phyloP scores from a whole-genome alignment of 2,113 vertebrate genomes.

The Dicaeum eximium region DNA sequence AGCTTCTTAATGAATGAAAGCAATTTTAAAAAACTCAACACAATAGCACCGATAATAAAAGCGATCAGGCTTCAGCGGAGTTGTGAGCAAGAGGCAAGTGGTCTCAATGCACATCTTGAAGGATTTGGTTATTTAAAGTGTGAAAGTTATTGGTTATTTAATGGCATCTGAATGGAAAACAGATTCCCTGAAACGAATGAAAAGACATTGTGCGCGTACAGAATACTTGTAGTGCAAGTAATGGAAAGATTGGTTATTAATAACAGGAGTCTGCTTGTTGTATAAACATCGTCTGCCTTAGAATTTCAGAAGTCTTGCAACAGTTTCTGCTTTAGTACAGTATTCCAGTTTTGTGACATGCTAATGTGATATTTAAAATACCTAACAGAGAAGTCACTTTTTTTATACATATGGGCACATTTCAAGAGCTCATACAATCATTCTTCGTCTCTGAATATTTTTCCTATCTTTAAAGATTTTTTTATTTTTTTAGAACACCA shows the following conservation, averaged over 20 bases:
- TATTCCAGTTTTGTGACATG: constrained; percentile 13
- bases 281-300: constrained; percentile 38
- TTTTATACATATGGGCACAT: not conserved
- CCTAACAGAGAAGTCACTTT: not conserved
- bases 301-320: constrained; percentile 26
- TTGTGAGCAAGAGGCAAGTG: not conserved
- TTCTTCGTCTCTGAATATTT: constrained; percentile 33
- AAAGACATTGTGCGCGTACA: not conserved
- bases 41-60: not conserved
- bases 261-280: constrained; percentile 39
- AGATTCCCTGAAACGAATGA: constrained; percentile 9
- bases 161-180: constrained; percentile 48
- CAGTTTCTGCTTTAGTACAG: constrained; percentile 18
- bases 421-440: not conserved
- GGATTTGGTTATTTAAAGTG: constrained; percentile 48
- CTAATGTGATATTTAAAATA: not conserved
- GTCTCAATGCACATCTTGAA: constrained; percentile 37
- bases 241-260: constrained; percentile 65
- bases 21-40: not conserved
- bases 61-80: not conserved
- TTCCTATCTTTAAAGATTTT: constrained; percentile 21
- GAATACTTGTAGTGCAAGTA: constrained; percentile 53
- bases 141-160: constrained; percentile 58
- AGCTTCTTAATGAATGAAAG: not conserved
- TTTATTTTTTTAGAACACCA: not conserved